Evolutionary conservation across 2,888 invertebrate species (phyloP).

Genomic region (Eudemis profundana): DNA sequence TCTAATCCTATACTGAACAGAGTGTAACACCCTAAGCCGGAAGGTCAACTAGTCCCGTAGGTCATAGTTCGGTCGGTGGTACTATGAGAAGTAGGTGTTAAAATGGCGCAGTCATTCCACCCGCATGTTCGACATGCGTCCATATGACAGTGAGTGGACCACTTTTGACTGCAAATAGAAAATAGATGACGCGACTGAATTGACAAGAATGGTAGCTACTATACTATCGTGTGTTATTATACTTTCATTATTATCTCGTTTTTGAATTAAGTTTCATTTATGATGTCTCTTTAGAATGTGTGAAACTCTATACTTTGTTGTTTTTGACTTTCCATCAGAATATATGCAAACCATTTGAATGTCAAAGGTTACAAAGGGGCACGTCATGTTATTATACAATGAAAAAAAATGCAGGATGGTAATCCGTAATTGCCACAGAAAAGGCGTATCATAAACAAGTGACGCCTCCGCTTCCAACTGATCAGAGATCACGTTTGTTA

Average conservation of each 20-base stretch:
- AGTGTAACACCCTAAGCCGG: no score
- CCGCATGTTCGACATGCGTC: neutral
- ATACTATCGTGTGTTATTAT: constrained; percentile 6
- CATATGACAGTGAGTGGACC: neutral
- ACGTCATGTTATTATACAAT: no score
- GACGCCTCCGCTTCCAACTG: no score
- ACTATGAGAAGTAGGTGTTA: neutral
- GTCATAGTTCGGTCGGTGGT: no score
- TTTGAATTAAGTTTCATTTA: neutral
- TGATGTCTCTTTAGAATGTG: neutral
- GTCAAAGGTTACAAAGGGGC: no score
- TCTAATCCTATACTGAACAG: no score
- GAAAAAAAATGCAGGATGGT: no score
- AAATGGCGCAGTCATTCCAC: constrained; percentile 4
- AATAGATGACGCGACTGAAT: constrained; percentile 19
- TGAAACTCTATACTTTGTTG: neutral
- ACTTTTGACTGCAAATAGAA: constrained; percentile 27
- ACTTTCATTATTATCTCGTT: constrained; percentile 15
- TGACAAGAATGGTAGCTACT: constrained; percentile 6
- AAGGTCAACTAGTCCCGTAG: no score
- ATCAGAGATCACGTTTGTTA: no score
- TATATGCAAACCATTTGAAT: no score
- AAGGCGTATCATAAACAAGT: no score
- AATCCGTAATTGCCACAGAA: no score
- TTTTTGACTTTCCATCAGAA: neutral